A percentile compares a stretch with the other conserved stretches of the same genome.
These are phyloP conservation scores for Acanthis flammea DNA, from an alignment of 2,797 vertebrate species.

Conservation along the genomic window DNA sequence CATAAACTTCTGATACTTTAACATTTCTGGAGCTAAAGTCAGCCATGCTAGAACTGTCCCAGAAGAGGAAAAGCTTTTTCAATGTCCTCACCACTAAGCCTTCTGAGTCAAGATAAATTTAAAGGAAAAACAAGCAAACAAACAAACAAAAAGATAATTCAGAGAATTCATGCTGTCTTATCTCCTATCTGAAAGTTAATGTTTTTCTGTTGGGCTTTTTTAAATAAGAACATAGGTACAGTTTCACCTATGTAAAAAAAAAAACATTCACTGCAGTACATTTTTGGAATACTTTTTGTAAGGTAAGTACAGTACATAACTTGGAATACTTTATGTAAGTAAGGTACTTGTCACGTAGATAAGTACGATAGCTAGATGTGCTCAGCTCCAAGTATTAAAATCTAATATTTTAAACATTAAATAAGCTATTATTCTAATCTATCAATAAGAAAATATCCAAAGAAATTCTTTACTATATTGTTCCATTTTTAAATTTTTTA, in stretches of 20 bases:
- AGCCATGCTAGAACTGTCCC: background rate
- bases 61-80: background rate
- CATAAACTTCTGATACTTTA: background rate
- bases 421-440: background rate
- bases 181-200: background rate
- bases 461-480: background rate
- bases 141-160: background rate
- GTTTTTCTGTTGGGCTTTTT: background rate
- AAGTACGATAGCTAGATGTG: background rate
- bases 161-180: background rate
- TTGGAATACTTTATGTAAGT: background rate
- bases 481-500: background rate
- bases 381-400: background rate
- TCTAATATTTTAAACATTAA: background rate
- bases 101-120: background rate
- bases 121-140: background rate
- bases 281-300: background rate
- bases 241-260: background rate
- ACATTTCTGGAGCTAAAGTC: background rate
- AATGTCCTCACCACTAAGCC: background rate
- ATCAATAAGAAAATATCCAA: background rate
- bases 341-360: background rate
- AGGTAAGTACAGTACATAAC: background rate
- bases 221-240: background rate
- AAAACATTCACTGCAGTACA: background rate